A percentile compares a stretch with the other conserved stretches of the same genome.
Conservation (phyloP, 2,113 vertebrate species). For the Pelecanus crispus region DNA sequence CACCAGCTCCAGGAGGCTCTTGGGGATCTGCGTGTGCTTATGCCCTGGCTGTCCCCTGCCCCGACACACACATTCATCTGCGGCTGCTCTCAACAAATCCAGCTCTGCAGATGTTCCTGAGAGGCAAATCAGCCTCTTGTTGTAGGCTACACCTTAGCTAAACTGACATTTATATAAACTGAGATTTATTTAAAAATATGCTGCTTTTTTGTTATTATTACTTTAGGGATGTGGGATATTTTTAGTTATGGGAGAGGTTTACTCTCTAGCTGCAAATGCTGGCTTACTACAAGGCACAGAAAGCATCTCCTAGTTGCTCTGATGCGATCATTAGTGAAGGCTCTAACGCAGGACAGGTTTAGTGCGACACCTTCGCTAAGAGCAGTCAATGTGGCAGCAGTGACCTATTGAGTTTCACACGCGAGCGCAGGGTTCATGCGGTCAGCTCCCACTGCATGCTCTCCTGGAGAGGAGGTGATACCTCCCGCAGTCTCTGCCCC, state of each 20-base stretch:
- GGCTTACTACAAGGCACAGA: neutral
- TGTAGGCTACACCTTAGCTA: neutral
- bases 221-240: neutral
- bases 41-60: neutral
- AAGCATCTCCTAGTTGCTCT: neutral
- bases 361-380: neutral
- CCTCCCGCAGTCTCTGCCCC: rapidly evolving
- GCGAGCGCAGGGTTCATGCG: rapidly evolving
- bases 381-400: neutral
- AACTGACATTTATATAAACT: neutral
- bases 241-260: neutral
- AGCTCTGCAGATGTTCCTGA: neutral
- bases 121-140: neutral
- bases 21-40: rapidly evolving
- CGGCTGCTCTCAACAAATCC: neutral
- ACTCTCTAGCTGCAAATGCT: neutral
- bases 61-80: neutral
- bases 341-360: neutral
- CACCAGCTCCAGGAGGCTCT: neutral
- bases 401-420: rapidly evolving
- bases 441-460: neutral
- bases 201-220: neutral
- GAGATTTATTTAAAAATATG: neutral
- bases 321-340: neutral
- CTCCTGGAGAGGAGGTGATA: neutral